Evolutionary conservation across 2,113 vertebrate species (phyloP).

Genomic region (Polypterus senegalus): DNA sequence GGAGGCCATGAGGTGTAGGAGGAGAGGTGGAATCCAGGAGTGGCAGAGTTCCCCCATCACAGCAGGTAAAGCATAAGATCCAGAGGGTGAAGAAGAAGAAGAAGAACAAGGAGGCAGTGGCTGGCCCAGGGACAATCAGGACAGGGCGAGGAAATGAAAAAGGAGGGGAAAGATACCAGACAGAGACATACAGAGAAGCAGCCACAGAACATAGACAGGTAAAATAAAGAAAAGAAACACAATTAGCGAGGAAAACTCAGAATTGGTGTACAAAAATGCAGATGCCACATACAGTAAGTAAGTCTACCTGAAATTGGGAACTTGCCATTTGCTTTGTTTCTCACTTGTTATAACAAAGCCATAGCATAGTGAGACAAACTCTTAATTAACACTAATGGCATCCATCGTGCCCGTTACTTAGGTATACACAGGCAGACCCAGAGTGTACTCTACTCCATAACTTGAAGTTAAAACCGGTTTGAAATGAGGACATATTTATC

Average conservation of each 20-base stretch:
- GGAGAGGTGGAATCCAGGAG: conserved; percentile 9
- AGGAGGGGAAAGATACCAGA: conserved; percentile 11
- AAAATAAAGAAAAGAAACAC: conserved; percentile 1
- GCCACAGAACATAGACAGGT: conserved; percentile 17
- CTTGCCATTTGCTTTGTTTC: conserved; percentile 13
- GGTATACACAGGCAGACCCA: too few relatives aligned
- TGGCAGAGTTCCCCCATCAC: conserved; percentile 10
- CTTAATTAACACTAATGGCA: too few relatives aligned
- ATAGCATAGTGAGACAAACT: too few relatives aligned
- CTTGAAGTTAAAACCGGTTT: too few relatives aligned
- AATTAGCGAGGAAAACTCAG: too few relatives aligned
- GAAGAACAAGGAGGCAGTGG: conserved; percentile 20
- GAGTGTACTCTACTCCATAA: too few relatives aligned
- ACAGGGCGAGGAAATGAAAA: background rate
- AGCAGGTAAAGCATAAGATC: conserved; percentile 8
- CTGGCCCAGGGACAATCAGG: conserved; percentile 18
- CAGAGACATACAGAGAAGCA: conserved; percentile 21
- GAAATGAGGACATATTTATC: too few relatives aligned
- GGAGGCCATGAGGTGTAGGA: conserved; percentile 20
- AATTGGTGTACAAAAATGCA: too few relatives aligned
- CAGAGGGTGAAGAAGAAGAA: conserved; percentile 11
- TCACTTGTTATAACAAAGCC: conserved; percentile 1
- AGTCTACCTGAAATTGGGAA: too few relatives aligned
- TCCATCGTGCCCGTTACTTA: too few relatives aligned
- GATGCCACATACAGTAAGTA: too few relatives aligned